Base-by-base conservation (phyloP, 2,113 vertebrate genomes). In the Peromyscus leucopus region DNA sequence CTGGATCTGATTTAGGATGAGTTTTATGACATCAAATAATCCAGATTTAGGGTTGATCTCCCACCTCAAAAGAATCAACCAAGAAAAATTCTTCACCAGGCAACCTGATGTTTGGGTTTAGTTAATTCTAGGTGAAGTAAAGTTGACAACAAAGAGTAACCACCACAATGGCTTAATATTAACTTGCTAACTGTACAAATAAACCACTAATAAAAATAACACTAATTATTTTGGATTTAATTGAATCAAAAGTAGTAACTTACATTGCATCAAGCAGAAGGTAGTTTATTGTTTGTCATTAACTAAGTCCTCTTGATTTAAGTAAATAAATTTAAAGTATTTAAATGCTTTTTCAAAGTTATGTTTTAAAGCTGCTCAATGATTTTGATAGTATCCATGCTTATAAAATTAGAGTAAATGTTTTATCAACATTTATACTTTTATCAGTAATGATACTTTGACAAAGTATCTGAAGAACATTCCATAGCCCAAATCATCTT, bases 321-420 rank as follows among this genome's bases (percentile, higher is more conserved):
- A 63, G 12, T 71, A 93, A 93, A 89, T 78, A 91, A 26, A 2
- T 84, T 88, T 90, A 36, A 28, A 48, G 10, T 3, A 51, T 51
- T 31, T 6, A 16, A 79, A 51, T 79, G 28, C 75, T 28, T 42
- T 72, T 24, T 42, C 2, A 51, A 78, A 42, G 22, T 46, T 91
- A 17, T 17, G 83, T 91, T 76, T 97, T 80, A 16, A 72, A 65
- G 26, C 2, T 67, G 39, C 10, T 75, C 21, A 75, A 86, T 65
- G 1, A 69, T 61, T 90, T 74, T 76, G 7, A 79, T 95, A 76
- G 5, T 31, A 31, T 61, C 6, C 74, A 0, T 80, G 46, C n/a
- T 95, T 67, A 63, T 87, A 61, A 92, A 93, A 90, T 88, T 46
- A 86, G 78, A 63, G 10, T 65, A 57, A 82, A 11, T 15, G 11